A percentile compares a stretch with the other conserved stretches of the same genome.
Conservation (phyloP, 2,888 invertebrate species). For the Diploptera punctata region DNA sequence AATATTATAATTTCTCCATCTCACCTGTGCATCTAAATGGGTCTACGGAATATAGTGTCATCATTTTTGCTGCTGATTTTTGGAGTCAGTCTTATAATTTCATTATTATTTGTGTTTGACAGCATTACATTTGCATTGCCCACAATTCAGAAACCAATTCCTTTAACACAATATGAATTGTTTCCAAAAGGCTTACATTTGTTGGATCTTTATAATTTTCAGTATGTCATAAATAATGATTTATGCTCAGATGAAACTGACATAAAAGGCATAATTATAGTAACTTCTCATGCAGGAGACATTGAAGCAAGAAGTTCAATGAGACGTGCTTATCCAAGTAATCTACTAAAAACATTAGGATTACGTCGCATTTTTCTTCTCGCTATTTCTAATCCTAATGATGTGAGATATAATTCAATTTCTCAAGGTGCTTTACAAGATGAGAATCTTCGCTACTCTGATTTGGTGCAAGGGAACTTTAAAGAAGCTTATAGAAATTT, state of each 20-base stretch:
- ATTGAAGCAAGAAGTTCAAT: conserved; percentile 72
- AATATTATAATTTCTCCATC: no score
- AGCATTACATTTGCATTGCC: conserved; percentile 1
- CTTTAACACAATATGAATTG: neutral
- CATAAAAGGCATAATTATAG: conserved; percentile 54
- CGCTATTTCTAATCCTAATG: conserved; percentile 62
- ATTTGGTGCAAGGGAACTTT: conserved; percentile 76
- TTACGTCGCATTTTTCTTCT: conserved; percentile 72
- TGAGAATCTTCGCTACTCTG: conserved; percentile 58
- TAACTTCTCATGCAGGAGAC: conserved; percentile 80
- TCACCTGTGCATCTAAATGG: neutral
- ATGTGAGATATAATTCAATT: conserved; percentile 52
- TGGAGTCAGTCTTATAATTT: conserved; percentile 6
- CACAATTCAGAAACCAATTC: conserved; percentile 9
- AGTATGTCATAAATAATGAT: conserved; percentile 48
- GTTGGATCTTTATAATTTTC: conserved; percentile 44
- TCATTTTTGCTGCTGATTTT: conserved; percentile 13
- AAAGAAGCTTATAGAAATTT: conserved; percentile 78
- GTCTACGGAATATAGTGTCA: conserved; percentile 2
- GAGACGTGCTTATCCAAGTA: conserved; percentile 67
- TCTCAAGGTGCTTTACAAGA: conserved; percentile 64
- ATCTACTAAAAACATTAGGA: conserved; percentile 64
- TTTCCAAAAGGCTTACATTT: conserved; percentile 29
- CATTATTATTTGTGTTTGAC: conserved; percentile 6
- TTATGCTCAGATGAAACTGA: conserved; percentile 41